Conservation (phyloP, 2,888 invertebrate genomes). For the Podotricha telesiphe region DNA sequence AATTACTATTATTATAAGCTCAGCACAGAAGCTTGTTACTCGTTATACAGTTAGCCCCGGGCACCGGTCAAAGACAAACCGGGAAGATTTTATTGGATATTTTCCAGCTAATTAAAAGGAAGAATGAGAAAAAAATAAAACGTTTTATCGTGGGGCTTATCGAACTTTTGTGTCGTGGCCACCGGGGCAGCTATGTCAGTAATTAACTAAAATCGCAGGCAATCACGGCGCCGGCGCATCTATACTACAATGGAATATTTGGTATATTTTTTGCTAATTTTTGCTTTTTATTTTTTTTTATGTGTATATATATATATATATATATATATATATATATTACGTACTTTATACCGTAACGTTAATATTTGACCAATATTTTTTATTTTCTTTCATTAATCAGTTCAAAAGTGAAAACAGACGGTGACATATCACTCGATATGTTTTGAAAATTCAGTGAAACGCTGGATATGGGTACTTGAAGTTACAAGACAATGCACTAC, state of each 20-base stretch:
- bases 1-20: constrained; percentile 20
- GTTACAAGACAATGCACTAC: not conserved
- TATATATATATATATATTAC: too few species aligned
- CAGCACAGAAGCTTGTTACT: constrained; percentile 20
- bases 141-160: constrained; percentile 78
- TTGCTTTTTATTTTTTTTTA: not conserved
- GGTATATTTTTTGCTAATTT: not conserved
- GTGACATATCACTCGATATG: not conserved
- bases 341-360: not conserved
- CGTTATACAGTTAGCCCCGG: constrained; percentile 56
- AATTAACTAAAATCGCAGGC: constrained; percentile 75
- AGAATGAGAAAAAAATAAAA: constrained; percentile 79
- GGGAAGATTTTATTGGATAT: constrained; percentile 81
- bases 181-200: constrained; percentile 66
- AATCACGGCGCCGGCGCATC: constrained; percentile 52
- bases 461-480: not conserved
- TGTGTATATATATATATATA: not conserved
- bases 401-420: not conserved
- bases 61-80: constrained; percentile 72
- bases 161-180: constrained; percentile 81
- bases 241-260: constrained; percentile 47
- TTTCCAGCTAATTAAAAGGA: constrained; percentile 84
- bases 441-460: not conserved
- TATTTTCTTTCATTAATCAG: not conserved
- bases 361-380: not conserved